Percentiles rank a stretch among this genome's conserved stretches.
Evolutionary conservation across 1,140 invertebrate species (phyloP).

Genomic region (Orius insidiosus): DNA sequence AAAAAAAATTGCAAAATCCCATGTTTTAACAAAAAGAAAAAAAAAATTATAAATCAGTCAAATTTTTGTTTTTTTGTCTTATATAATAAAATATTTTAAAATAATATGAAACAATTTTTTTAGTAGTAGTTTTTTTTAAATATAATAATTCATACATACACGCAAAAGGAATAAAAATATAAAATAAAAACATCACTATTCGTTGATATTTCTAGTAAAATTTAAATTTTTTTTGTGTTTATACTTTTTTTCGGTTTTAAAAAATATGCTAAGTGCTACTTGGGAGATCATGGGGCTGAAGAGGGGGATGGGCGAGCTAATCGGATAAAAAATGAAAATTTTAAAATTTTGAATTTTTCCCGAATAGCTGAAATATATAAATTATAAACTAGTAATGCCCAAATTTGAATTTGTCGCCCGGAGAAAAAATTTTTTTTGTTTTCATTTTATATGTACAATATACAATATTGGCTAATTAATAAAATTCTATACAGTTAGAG

Average conservation of each 20-base stretch:
- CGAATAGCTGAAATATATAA: no score
- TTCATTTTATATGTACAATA: slow-evolving; percentile 13
- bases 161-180: background rate
- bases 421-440: no score
- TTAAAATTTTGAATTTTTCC: no score
- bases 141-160: slow-evolving; percentile 1
- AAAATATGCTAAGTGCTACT: background rate
- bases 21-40: slow-evolving; percentile 5
- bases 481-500: slow-evolving; percentile 9
- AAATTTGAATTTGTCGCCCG: no score
- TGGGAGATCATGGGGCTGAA: no score
- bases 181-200: slow-evolving; percentile 5
- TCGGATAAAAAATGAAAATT: no score
- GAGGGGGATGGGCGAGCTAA: no score
- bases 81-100: slow-evolving; percentile 6
- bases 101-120: background rate
- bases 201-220: slow-evolving; percentile 1
- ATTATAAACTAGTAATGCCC: no score
- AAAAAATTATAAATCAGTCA: slow-evolving; percentile 12
- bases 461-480: slow-evolving; percentile 10
- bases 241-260: background rate
- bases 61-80: background rate
- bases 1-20: slow-evolving; percentile 11
- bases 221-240: no score
- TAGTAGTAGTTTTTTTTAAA: background rate